These are phyloP conservation scores for Choristoneura rosaceana DNA, from an alignment of 2,888 invertebrate genomes.

Conservation along the genomic window DNA sequence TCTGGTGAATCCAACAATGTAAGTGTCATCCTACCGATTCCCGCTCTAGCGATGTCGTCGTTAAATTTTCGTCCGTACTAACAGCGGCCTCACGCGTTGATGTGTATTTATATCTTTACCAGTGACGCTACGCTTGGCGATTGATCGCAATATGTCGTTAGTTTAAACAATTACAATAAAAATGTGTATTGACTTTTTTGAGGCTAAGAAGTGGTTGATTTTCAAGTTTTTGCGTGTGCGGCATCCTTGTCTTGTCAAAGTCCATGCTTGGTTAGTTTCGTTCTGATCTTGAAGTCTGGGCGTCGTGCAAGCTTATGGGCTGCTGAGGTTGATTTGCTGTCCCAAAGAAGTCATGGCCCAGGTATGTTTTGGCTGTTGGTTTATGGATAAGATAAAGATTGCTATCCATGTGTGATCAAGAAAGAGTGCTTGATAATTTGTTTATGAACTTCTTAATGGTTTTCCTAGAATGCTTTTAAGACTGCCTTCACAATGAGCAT, in stretches of 20 bases:
- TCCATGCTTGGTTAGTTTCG: constrained; percentile 46
- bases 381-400: constrained; percentile 17
- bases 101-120: constrained; percentile 54
- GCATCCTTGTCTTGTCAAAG: constrained; percentile 46
- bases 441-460: not conserved
- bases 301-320: not conserved
- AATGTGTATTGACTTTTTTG: constrained; percentile 20
- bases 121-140: constrained; percentile 48
- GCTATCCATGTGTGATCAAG: not conserved
- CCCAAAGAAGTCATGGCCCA: constrained; percentile 15
- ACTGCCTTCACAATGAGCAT: not conserved
- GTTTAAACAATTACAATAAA: constrained; percentile 20
- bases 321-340: constrained; percentile 13
- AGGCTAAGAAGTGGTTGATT: constrained; percentile 28
- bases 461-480: not conserved
- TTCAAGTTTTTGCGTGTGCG: constrained; percentile 33
- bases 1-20: constrained; percentile 64
- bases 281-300: constrained; percentile 2
- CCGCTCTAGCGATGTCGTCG: constrained; percentile 66
- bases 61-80: constrained; percentile 48
- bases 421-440: not conserved
- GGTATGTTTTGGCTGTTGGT: constrained; percentile 24
- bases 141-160: constrained; percentile 39
- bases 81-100: constrained; percentile 67
- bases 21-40: constrained; percentile 65